Percentiles rank a stretch among this genome's conserved stretches.
Conservation (phyloP, 2,888 invertebrate species). For the Callyntrura guangdongensis region DNA sequence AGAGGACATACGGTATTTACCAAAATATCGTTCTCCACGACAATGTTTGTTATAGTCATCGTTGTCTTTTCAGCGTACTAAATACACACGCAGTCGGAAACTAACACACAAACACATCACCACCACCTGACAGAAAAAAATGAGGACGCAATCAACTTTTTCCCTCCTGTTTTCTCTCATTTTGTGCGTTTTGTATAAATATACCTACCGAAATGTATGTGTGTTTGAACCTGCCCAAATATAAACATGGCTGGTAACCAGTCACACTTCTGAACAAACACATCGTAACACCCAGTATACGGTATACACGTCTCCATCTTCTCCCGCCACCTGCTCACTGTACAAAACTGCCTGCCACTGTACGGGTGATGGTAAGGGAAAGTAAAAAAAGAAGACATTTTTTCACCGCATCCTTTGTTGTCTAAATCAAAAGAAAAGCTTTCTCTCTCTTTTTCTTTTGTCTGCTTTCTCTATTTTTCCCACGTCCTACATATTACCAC, state of each 20-base stretch:
- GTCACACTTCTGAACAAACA: background rate
- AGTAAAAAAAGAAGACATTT: slow-evolving; percentile 44
- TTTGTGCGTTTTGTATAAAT: background rate
- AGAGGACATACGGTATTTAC: too few relatives aligned
- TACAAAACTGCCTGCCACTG: background rate
- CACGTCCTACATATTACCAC: background rate
- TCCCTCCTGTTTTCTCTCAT: background rate
- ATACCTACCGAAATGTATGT: slow-evolving; percentile 47
- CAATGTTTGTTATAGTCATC: background rate
- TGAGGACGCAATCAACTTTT: slow-evolving; percentile 39
- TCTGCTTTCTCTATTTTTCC: slow-evolving; percentile 28
- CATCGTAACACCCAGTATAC: background rate
- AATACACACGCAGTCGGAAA: background rate
- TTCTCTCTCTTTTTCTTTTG: background rate
- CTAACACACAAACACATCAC: background rate
- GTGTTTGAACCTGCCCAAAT: background rate
- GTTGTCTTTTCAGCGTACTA: background rate
- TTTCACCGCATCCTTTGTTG: slow-evolving; percentile 54
- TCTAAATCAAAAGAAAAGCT: slow-evolving; percentile 47
- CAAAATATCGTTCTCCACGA: too few relatives aligned
- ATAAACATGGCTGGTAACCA: background rate
- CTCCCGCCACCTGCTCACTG: background rate
- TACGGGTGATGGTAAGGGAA: background rate
- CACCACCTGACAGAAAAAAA: slow-evolving; percentile 11
- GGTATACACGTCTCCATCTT: background rate